phyloP scores from a whole-genome alignment of 1,140 invertebrate genomes.

The Uloborus diversus region DNA sequence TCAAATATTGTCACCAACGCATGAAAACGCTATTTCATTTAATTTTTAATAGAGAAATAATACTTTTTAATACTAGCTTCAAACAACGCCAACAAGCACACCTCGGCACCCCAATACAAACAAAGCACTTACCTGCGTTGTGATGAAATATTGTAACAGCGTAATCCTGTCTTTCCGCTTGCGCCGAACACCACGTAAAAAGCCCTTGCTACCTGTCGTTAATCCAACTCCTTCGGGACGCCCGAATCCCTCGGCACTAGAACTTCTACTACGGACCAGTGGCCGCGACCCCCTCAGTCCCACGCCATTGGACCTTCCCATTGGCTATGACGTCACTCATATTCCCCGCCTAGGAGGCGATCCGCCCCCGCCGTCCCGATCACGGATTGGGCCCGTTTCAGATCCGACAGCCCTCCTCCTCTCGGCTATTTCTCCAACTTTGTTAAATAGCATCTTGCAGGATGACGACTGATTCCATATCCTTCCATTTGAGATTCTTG shows the following conservation, averaged over 20 bases:
- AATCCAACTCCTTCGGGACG: slow-evolving; percentile 30
- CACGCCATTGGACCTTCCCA: background rate
- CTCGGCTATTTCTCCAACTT: background rate
- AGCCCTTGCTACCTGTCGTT: no score
- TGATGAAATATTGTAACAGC: background rate
- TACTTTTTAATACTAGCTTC: no score
- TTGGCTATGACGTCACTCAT: slow-evolving; percentile 26
- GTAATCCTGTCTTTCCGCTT: slow-evolving; percentile 44
- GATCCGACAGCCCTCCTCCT: background rate
- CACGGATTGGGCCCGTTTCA: slow-evolving; percentile 21
- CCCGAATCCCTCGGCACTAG: slow-evolving; percentile 27
- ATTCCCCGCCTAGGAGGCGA: slow-evolving; percentile 14
- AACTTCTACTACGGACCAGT: slow-evolving; percentile 50
- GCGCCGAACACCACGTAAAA: no score
- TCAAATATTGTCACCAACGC: no score
- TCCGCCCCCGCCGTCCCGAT: slow-evolving; percentile 39
- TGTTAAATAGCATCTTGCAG: no score
- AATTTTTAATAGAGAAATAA: no score
- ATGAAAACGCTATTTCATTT: no score
- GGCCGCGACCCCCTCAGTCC: slow-evolving; percentile 6
- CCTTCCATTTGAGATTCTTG: background rate
- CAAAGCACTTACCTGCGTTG: slow-evolving; percentile 43
- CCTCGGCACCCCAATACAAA: no score
- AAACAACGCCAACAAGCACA: no score
- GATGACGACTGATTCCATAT: background rate